Evolutionary conservation across 2,113 vertebrate species (phyloP), one percentile per base, ranked within the genome.

Genomic region (Dasyprocta punctata): DNA sequence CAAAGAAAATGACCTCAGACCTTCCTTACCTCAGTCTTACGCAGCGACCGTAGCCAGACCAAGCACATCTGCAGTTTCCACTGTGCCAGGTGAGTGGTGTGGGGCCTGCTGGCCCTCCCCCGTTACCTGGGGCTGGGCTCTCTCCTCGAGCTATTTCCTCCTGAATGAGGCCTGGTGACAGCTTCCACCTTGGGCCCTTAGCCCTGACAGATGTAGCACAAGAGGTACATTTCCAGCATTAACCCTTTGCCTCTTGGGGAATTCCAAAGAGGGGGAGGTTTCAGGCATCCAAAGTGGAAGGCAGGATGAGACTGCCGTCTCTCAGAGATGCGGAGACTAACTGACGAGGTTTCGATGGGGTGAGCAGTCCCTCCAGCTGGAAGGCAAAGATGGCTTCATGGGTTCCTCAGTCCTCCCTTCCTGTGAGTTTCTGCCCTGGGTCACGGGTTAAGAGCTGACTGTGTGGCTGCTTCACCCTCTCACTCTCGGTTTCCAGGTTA

Each of bases 11-110:
- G 97, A 99, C 75, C 97, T 97, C 96, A 98, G 90, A 86, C 97
- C 97, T 83, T 97, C 98, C 2, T 95, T 98, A 92, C 99, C 98
- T 98, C 99, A 99, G 89, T 99, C 99, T 47, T 99, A 99, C 0
- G 99, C 99, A 86, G 99, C 99, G 11, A 99, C 99, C 0, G 99
- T 99, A 84, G 99, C 99, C 97, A 99, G 99, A 96, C 99, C 99
- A 56, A 99, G 99, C 84, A 90, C 98, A 0, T 98, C 98, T 63
- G 98, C 99, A 1, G 98, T 99, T 86, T 98, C 99, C 89, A 99
- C 99, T 6, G 98, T 99, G 94, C 99, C 99, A 95, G 99, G 99
- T 99, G 78, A 96, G 98, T 1, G 4, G 17, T 0, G 1, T 6
- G 10, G 5, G 93, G 65, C 49, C 9, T 2, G 4, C 5, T 26